Conservation (phyloP, 37 sponge, comb jelly and placozoan genomes). For the Sycon ciliatum region DNA sequence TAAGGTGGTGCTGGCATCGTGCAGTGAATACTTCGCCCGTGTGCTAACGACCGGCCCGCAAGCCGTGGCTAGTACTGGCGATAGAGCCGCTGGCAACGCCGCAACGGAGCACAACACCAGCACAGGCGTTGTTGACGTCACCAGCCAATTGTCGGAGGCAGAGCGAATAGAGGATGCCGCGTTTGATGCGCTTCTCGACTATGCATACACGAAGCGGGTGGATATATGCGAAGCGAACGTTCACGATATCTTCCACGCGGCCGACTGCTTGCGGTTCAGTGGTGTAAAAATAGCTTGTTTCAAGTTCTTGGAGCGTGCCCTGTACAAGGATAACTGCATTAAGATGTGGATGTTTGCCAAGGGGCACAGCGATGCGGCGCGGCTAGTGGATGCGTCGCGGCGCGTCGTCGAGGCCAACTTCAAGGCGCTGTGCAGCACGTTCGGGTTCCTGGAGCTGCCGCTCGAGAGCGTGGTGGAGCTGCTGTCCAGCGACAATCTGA, state of each 20-base stretch:
- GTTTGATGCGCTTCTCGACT: slow-evolving; percentile 38
- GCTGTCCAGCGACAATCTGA: slow-evolving; percentile 32
- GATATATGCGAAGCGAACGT: slow-evolving; percentile 51
- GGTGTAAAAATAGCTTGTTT: slow-evolving; percentile 55
- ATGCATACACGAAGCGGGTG: slow-evolving; percentile 56
- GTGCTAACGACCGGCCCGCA: too few species aligned
- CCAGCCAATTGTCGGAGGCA: slow-evolving; percentile 28
- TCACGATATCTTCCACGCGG: slow-evolving; percentile 41
- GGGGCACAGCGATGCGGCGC: slow-evolving; percentile 40
- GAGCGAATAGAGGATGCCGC: slow-evolving; percentile 47
- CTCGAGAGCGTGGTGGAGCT: slow-evolving; percentile 32
- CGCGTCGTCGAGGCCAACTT: slow-evolving; percentile 50
- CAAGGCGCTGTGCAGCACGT: slow-evolving; percentile 26
- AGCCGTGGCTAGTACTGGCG: too few species aligned
- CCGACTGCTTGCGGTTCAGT: slow-evolving; percentile 40
- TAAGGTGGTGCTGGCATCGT: slow-evolving; percentile 46
- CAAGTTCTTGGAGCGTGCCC: slow-evolving; percentile 49
- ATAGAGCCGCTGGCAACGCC: too few species aligned
- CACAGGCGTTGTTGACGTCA: slow-evolving; percentile 48
- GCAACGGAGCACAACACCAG: too few species aligned
- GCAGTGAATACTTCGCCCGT: slow-evolving; percentile 59
- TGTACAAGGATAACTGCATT: slow-evolving; percentile 59
- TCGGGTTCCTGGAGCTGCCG: slow-evolving; percentile 39
- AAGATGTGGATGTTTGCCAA: slow-evolving; percentile 55
- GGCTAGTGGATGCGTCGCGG: slow-evolving; percentile 46